phyloP scores from a whole-genome alignment of 2,888 invertebrate species.

The Platycheirus albimanus region DNA sequence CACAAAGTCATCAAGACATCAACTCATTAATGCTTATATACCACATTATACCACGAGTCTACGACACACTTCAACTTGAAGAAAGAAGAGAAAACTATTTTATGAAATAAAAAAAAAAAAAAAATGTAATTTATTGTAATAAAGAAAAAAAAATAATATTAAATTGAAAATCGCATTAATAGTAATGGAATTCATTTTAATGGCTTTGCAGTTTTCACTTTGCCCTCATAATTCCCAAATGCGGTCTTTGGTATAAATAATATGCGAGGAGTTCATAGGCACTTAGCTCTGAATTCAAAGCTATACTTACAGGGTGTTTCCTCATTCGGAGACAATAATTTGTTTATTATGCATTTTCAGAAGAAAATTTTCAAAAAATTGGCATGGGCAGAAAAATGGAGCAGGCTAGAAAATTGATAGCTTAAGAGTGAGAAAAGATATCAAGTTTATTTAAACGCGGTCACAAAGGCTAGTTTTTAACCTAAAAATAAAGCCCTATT shows the following conservation, averaged over 20 bases:
- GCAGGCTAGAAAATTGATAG: no score
- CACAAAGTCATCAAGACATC: not conserved
- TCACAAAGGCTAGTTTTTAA: no score
- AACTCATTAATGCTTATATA: conserved; percentile 35
- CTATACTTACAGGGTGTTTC: no score
- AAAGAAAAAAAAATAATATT: conserved; percentile 10
- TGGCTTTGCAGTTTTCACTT: conserved; percentile 65
- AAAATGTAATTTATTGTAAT: not conserved
- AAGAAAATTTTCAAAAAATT: no score
- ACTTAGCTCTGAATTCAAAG: conserved; percentile 9
- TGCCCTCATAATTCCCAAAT: conserved; percentile 61
- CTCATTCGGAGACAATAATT: no score
- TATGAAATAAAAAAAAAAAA: conserved; percentile 12
- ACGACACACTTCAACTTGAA: conserved; percentile 11
- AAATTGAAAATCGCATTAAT: conserved; percentile 62
- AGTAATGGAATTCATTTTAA: conserved; percentile 59
- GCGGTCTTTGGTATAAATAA: conserved; percentile 32
- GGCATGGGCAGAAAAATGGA: no score
- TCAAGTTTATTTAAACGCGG: no score
- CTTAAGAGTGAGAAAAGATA: no score
- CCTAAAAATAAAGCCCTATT: no score
- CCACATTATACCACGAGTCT: not conserved
- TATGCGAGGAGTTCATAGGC: conserved; percentile 24
- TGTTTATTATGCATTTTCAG: no score
- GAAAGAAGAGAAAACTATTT: conserved; percentile 24